Conservation (phyloP, 2,888 invertebrate genomes). For the Eurytoma adleriae region DNA sequence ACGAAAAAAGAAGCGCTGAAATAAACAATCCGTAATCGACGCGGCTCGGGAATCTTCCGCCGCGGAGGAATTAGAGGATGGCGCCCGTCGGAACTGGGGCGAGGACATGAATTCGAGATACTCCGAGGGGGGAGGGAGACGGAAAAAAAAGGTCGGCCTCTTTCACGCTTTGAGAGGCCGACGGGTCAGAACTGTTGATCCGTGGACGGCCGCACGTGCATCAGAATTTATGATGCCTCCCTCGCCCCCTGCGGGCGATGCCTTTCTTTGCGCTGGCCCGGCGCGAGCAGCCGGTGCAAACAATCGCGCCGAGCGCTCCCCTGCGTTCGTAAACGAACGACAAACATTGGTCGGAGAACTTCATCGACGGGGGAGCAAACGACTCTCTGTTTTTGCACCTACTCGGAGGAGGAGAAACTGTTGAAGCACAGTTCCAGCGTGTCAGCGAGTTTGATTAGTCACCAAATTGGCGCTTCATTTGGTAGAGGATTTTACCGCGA, state of each 20-base stretch:
- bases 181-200: slow-evolving; percentile 25
- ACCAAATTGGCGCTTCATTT: no score
- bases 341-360: no score
- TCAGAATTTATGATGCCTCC: slow-evolving; percentile 48
- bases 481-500: no score
- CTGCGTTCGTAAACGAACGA: no score
- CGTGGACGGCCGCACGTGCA: slow-evolving; percentile 13
- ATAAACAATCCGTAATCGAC: slow-evolving; percentile 7
- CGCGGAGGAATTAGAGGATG: slow-evolving; percentile 28
- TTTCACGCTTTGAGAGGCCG: slow-evolving; percentile 9
- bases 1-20: background rate
- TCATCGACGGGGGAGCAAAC: no score
- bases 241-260: background rate
- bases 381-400: no score
- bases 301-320: no score
- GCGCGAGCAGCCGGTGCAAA: no score
- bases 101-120: slow-evolving; percentile 21
- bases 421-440: no score
- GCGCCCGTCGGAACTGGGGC: slow-evolving; percentile 7
- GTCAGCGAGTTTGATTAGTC: no score
- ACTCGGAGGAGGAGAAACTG: no score
- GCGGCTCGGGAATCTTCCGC: no score
- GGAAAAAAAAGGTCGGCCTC: background rate
- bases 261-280: background rate
- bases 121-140: background rate